Evolutionary conservation across 2,888 invertebrate species (phyloP), one percentile per base, ranked within the genome.

Genomic region (Platynereis dumerilii): DNA sequence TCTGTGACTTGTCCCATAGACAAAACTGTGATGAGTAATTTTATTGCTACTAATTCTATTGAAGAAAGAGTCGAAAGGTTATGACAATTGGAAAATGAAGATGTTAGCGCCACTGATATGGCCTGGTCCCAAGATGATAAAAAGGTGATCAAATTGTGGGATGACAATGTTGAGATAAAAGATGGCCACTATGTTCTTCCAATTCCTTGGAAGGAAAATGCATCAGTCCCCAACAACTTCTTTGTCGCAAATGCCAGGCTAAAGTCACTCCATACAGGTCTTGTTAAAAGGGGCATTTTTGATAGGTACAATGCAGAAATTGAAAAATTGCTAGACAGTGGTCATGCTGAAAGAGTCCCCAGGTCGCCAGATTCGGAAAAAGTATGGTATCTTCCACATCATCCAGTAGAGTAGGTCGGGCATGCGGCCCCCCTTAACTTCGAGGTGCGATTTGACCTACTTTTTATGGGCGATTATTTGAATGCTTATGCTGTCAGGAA

Each of bases 381-480:
- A 2, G 55, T 60, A 2, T 72, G 72, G 70, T 72, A 69, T 57
- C 57, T 73, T 22, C 71, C 70, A 1, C 69, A 73, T 45, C 72
- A 73, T 64, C 29, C 28, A 2, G 62, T 62, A n/a, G n/a, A n/a
- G n/a, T n/a, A n/a, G n/a, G n/a, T n/a, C n/a, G n/a, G n/a, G n/a
- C n/a, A n/a, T n/a, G n/a, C n/a, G n/a, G n/a, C n/a, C n/a, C n/a
- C n/a, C n/a, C n/a, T n/a, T n/a, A n/a, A n/a, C n/a, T n/a, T n/a
- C n/a, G n/a, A n/a, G n/a, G n/a, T n/a, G n/a, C n/a, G n/a, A n/a
- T n/a, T n/a, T n/a, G n/a, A n/a, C n/a, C n/a, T n/a, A n/a, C n/a
- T n/a, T n/a, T n/a, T n/a, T n/a, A n/a, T n/a, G n/a, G n/a, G n/a
- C n/a, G n/a, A n/a, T n/a, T n/a, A n/a, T n/a, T n/a, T n/a, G n/a